Conservation (phyloP, 2,888 invertebrate genomes). For the Diabrotica balteata region DNA sequence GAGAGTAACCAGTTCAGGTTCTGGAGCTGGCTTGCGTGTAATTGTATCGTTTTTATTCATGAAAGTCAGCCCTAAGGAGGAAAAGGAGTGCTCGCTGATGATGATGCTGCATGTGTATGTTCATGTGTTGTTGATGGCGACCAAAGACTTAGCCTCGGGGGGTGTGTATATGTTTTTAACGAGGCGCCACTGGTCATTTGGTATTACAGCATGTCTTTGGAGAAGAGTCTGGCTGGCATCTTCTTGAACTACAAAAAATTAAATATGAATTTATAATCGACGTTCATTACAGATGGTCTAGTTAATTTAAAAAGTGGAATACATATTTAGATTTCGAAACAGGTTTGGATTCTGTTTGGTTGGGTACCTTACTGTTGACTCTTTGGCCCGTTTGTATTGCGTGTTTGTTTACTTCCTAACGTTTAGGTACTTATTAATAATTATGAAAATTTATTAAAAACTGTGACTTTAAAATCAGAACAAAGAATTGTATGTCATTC, state of each 20-base stretch:
- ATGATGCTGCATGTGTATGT: slow-evolving; percentile 6
- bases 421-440: too few species aligned
- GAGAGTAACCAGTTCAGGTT: slow-evolving; percentile 35
- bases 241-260: not conserved
- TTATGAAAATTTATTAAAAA: too few species aligned
- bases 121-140: slow-evolving; percentile 14
- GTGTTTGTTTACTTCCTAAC: too few species aligned
- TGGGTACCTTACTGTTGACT: too few species aligned
- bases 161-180: slow-evolving; percentile 16
- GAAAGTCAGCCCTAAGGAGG: slow-evolving; percentile 21
- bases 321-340: too few species aligned
- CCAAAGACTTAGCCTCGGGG: slow-evolving; percentile 15
- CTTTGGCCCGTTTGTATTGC: too few species aligned
- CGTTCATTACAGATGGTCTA: too few species aligned
- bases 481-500: too few species aligned
- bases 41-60: slow-evolving; percentile 33
- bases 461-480: too few species aligned
- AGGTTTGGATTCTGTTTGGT: too few species aligned
- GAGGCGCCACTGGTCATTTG: slow-evolving; percentile 18
- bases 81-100: slow-evolving; percentile 8
- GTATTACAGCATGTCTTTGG: slow-evolving; percentile 7
- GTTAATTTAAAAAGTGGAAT: too few species aligned
- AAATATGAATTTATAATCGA: too few species aligned
- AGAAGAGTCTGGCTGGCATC: slow-evolving; percentile 3
- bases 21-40: slow-evolving; percentile 40